Evolutionary conservation across 2,888 invertebrate species (phyloP), one percentile per base, ranked within the genome.

Genomic region (Dolichopus griseipennis): DNA sequence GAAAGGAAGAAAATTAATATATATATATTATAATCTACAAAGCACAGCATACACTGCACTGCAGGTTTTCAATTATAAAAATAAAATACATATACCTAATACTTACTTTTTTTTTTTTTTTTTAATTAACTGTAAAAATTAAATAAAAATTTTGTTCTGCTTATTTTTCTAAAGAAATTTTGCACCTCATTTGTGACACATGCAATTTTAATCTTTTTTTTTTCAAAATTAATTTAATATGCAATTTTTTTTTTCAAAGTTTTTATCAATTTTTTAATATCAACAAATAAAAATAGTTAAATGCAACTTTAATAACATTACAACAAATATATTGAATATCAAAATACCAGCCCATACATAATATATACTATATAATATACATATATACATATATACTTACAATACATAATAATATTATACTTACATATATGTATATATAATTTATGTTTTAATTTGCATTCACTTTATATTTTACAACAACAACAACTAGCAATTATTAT

Each of bases 401-500:
- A n/a, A n/a, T n/a, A n/a, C n/a, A n/a, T n/a, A n/a, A n/a, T n/a
- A n/a, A n/a, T n/a, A n/a, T n/a, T n/a, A 34, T 34, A 7, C 6
- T 34, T 34, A 34, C 12, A 27, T 27, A 27, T 27, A 10, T 10
- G 37, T 41, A 41, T 9, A 41, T 15, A 41, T 41, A 41, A 6
- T 52, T 52, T 52, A 52, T 52, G 18, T 52, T 52, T 52, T 52
- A 52, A 52, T 52, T 52, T 52, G 52, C 52, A 52, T 52, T 52
- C n/a, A 6, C 52, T 52, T 52, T 52, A 52, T 43, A 43, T 52
- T 52, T 52, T 27, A 27, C 27, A 27, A 27, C 27, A 27, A 27
- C 27, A 27, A 27, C 2, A 27, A 27, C 15, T 2, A 41, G 12
- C 15, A 27, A 27, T 27, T 27, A 5, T 27, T 27, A 4, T 52